A percentile compares a stretch with the other conserved stretches of the same genome.
Conservation (phyloP, 2,888 invertebrate species). For the Sesia apiformis region DNA sequence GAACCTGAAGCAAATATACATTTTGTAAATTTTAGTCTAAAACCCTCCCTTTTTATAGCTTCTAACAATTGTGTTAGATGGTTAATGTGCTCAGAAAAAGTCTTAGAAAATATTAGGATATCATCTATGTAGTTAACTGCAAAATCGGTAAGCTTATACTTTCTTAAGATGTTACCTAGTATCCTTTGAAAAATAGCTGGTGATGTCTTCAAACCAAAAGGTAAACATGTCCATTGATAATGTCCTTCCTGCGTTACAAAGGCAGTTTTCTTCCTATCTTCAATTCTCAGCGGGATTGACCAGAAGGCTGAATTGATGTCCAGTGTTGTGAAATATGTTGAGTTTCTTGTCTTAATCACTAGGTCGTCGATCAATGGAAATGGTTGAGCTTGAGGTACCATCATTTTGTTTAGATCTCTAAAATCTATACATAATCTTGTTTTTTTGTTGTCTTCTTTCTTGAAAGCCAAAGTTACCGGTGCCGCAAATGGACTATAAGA, state of each 20-base stretch:
- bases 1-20: constrained; percentile 4
- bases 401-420: too few relatives aligned
- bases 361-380: too few relatives aligned
- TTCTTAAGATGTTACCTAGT: constrained; percentile 9
- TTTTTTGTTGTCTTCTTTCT: too few relatives aligned
- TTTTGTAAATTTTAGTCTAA: constrained; percentile 6
- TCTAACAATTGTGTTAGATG: constrained; percentile 3
- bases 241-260: constrained; percentile 21
- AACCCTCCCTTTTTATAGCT: constrained; percentile 4
- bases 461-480: too few relatives aligned
- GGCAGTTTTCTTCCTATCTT: constrained; percentile 23
- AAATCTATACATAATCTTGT: too few relatives aligned
- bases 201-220: constrained; percentile 21
- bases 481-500: too few relatives aligned
- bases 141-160: constrained; percentile 4
- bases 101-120: too few relatives aligned
- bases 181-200: constrained; percentile 20
- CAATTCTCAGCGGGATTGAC: constrained; percentile 25
- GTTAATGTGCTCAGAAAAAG: too few relatives aligned
- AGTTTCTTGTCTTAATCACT: too few relatives aligned
- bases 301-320: constrained; percentile 17
- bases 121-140: too few relatives aligned
- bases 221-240: constrained; percentile 17
- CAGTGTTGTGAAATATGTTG: too few relatives aligned
- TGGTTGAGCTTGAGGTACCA: too few relatives aligned